phyloP scores from a whole-genome alignment of 2,888 invertebrate species.

The Ochlodes sylvanus region DNA sequence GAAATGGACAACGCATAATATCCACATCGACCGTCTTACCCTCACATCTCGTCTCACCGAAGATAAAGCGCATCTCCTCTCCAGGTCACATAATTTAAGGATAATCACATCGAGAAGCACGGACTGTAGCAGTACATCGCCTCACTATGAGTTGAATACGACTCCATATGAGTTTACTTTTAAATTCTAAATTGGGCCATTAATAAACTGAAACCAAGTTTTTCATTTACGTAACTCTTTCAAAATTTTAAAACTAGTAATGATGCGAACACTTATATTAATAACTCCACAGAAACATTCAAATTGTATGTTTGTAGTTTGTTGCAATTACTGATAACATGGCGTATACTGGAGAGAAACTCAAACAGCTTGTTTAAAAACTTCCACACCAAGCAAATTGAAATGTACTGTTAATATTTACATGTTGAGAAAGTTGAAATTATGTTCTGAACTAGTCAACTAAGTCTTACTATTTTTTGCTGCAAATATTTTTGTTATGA shows the following conservation, averaged over 20 bases:
- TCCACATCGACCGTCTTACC: no score
- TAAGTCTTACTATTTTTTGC: background rate
- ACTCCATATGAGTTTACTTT: no score
- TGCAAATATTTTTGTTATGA: background rate
- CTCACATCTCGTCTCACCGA: no score
- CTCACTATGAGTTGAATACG: no score
- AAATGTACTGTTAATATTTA: constrained; percentile 4
- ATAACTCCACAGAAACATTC: background rate
- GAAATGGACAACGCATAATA: no score
- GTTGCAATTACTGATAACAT: background rate
- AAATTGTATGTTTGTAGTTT: constrained; percentile 1
- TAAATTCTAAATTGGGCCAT: no score
- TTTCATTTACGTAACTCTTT: background rate
- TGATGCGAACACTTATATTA: background rate
- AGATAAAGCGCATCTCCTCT: no score
- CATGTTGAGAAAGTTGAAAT: constrained; percentile 1
- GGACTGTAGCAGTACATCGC: no score
- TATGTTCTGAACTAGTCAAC: background rate
- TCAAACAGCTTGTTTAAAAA: background rate
- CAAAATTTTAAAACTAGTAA: background rate
- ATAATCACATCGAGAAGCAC: no score
- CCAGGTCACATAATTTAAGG: no score
- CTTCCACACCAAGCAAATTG: constrained; percentile 1
- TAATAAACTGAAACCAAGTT: no score
- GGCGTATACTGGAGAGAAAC: background rate